Conservation (phyloP, 2,888 invertebrate species). For the Amphipyra berbera region DNA sequence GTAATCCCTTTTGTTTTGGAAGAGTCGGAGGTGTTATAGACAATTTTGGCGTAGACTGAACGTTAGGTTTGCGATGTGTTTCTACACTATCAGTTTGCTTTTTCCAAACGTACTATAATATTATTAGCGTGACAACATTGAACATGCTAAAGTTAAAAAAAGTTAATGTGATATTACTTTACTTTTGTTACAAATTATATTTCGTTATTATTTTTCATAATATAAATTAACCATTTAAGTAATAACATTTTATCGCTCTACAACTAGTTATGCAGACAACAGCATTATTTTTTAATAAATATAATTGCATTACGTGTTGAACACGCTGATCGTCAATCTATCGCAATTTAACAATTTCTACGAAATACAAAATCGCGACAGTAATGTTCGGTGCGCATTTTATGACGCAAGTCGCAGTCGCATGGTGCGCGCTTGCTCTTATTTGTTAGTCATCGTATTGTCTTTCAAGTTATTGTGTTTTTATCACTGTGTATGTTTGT, state of each 20-base stretch:
- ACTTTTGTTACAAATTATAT: too few species aligned
- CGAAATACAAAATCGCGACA: slow-evolving; percentile 40
- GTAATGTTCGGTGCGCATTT: slow-evolving; percentile 34
- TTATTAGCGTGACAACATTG: too few species aligned
- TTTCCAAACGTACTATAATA: too few species aligned
- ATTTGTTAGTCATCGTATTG: slow-evolving; percentile 47
- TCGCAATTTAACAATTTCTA: slow-evolving; percentile 46
- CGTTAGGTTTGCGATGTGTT: background rate
- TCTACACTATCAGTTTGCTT: too few species aligned
- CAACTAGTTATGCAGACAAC: slow-evolving; percentile 21
- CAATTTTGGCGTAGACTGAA: too few species aligned
- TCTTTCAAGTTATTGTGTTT: slow-evolving; percentile 45
- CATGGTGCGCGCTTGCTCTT: slow-evolving; percentile 33
- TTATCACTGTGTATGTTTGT: slow-evolving; percentile 47
- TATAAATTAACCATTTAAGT: slow-evolving; percentile 13
- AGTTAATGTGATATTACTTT: too few species aligned
- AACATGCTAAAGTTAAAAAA: too few species aligned
- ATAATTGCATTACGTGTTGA: slow-evolving; percentile 49
- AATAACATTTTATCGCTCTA: slow-evolving; percentile 24
- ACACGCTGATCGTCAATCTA: slow-evolving; percentile 20
- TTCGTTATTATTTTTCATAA: background rate
- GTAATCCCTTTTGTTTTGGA: too few species aligned
- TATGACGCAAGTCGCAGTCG: slow-evolving; percentile 31
- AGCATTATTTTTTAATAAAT: slow-evolving; percentile 31
- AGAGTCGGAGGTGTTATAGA: too few species aligned